phyloP scores from a whole-genome alignment of 2,888 invertebrate species.

The Dicranocentrus wangi region DNA sequence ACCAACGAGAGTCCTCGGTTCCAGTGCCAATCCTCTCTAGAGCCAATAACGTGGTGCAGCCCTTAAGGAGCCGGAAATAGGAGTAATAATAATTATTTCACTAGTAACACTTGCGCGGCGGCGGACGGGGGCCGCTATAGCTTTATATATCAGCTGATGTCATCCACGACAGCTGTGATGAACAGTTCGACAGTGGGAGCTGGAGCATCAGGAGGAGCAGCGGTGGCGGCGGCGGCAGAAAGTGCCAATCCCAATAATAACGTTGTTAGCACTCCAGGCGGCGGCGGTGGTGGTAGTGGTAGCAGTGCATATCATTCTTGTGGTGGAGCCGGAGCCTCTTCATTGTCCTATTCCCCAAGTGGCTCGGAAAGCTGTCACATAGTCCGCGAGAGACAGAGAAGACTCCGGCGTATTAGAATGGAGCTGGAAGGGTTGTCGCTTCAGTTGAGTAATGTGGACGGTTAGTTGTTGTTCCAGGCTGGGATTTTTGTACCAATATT shows the following conservation, averaged over 20 bases:
- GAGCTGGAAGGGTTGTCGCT: slow-evolving; percentile 64
- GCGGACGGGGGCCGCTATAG: slow-evolving; percentile 43
- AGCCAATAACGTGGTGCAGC: slow-evolving; percentile 34
- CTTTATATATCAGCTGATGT: slow-evolving; percentile 51
- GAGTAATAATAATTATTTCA: slow-evolving; percentile 40
- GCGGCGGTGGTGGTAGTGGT: slow-evolving; percentile 18
- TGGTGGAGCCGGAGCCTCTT: slow-evolving; percentile 42
- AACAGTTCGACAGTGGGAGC: not conserved
- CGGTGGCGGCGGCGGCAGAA: not conserved
- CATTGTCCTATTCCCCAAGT: slow-evolving; percentile 57
- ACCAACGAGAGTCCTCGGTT: slow-evolving; percentile 28
- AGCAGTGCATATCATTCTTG: slow-evolving; percentile 50
- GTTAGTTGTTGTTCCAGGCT: slow-evolving; percentile 36
- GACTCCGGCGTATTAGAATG: slow-evolving; percentile 65
- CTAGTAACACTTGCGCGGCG: slow-evolving; percentile 8
- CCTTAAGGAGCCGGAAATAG: slow-evolving; percentile 23
- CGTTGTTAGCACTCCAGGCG: slow-evolving; percentile 36
- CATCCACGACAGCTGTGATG: slow-evolving; percentile 22
- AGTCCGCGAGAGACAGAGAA: slow-evolving; percentile 53
- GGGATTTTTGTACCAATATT: slow-evolving; percentile 6
- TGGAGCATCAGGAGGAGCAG: not conserved
- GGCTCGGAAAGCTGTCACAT: slow-evolving; percentile 61
- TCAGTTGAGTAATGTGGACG: slow-evolving; percentile 53
- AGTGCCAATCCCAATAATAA: slow-evolving; percentile 28
- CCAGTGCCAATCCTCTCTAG: slow-evolving; percentile 50